A percentile compares a stretch with the other conserved stretches of the same genome.
Conservation (phyloP, 2,113 vertebrate genomes). For the Agapornis roseicollis region DNA sequence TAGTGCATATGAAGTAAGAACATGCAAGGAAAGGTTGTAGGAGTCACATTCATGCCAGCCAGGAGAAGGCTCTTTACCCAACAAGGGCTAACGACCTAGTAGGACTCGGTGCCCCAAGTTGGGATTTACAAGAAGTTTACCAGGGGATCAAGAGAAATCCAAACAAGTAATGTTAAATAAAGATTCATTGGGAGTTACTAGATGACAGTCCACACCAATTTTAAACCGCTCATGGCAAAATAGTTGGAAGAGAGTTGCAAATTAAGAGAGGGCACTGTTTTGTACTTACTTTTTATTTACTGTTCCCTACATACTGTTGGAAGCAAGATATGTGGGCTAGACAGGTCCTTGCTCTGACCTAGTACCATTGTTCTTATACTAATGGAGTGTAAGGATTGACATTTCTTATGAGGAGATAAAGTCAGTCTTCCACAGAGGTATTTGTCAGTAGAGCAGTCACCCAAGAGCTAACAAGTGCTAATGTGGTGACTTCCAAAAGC, state of each 20-base stretch:
- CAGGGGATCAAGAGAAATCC: neutral
- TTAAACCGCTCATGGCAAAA: neutral
- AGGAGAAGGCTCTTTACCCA: neutral
- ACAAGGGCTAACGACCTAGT: rapidly evolving
- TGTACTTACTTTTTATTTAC: neutral
- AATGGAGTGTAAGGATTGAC: neutral
- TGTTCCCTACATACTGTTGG: rapidly evolving
- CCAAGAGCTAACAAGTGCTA: neutral
- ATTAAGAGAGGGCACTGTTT: neutral
- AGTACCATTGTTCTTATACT: neutral
- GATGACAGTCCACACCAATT: neutral
- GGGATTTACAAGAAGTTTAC: neutral
- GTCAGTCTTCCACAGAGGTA: neutral
- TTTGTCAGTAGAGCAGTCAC: neutral
- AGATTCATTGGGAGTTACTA: neutral
- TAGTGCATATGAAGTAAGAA: neutral
- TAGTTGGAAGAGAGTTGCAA: neutral
- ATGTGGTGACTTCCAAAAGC: neutral
- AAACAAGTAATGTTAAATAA: neutral
- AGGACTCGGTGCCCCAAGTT: neutral
- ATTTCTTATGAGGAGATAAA: neutral
- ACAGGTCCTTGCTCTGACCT: neutral
- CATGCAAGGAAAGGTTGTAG: neutral
- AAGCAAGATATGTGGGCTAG: neutral
- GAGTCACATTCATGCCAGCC: neutral